These are phyloP conservation scores for Ciconia nigra DNA, from an alignment of 2,797 vertebrate species.

Conservation along the genomic window DNA sequence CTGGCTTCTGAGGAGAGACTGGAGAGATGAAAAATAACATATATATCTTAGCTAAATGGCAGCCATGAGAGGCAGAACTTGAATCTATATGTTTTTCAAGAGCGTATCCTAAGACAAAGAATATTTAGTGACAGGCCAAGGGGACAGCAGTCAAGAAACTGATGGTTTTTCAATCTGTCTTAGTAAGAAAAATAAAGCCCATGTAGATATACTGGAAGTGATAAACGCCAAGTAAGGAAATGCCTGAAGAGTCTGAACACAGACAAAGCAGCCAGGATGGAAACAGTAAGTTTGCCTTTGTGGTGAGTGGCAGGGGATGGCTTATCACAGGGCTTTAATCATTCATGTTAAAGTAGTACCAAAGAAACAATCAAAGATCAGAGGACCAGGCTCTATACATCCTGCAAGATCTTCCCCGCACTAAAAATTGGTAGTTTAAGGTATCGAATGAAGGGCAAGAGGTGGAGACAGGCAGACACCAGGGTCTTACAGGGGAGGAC, in stretches of 20 bases:
- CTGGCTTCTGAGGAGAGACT: neutral
- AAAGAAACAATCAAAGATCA: neutral
- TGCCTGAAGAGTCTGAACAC: neutral
- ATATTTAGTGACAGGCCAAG: conserved; percentile 14
- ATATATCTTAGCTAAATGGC: neutral
- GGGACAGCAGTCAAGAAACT: neutral
- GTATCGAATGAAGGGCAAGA: neutral
- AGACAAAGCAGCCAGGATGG: neutral
- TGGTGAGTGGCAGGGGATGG: neutral
- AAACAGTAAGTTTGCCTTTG: neutral
- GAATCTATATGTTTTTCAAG: neutral
- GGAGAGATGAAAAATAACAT: neutral
- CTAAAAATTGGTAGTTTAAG: neutral
- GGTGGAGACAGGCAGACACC: neutral
- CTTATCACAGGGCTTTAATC: neutral
- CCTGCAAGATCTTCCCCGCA: neutral
- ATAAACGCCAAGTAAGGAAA: neutral
- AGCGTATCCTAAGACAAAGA: neutral
- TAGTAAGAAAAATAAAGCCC: neutral
- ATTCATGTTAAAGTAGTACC: neutral
- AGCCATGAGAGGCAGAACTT: neutral
- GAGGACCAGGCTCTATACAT: neutral
- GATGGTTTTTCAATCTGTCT: neutral
- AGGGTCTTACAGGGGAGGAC: neutral
- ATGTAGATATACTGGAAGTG: neutral